These are phyloP conservation scores for Ectobius pallidus DNA, from an alignment of 2,888 invertebrate genomes.

Conservation along the genomic window DNA sequence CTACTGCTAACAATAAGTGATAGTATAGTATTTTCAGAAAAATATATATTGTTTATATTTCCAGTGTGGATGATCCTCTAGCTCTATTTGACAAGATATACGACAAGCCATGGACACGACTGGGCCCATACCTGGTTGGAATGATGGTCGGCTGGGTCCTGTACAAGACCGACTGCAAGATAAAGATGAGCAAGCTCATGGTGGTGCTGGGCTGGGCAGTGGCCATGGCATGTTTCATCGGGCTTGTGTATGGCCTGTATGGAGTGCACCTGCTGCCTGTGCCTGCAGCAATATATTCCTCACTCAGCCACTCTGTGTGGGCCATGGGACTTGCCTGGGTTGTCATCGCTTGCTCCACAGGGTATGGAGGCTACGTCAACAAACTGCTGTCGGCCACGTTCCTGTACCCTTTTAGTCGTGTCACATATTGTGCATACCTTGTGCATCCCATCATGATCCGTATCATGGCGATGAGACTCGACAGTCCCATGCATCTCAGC, in stretches of 20 bases:
- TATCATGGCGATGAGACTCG: conserved; percentile 79
- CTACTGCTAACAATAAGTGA: too few species aligned
- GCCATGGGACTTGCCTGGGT: conserved; percentile 56
- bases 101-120: conserved; percentile 86
- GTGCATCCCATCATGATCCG: conserved; percentile 84
- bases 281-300: conserved; percentile 52
- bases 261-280: conserved; percentile 49
- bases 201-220: conserved; percentile 50
- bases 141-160: conserved; percentile 85
- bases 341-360: conserved; percentile 55
- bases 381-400: conserved; percentile 75
- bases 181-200: conserved; percentile 72
- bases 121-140: conserved; percentile 84
- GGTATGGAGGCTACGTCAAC: conserved; percentile 64
- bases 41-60: too few species aligned
- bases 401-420: conserved; percentile 83
- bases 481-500: conserved; percentile 81
- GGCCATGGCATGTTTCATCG: conserved; percentile 48
- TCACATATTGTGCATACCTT: conserved; percentile 86
- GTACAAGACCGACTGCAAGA: conserved; percentile 80
- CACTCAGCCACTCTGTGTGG: conserved; percentile 57
- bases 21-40: too few species aligned
- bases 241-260: conserved; percentile 53
- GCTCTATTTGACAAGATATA: conserved; percentile 88
- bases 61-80: conserved; percentile 50